Conservation (phyloP, 2,113 vertebrate genomes). For the Collichthys lucidus region DNA sequence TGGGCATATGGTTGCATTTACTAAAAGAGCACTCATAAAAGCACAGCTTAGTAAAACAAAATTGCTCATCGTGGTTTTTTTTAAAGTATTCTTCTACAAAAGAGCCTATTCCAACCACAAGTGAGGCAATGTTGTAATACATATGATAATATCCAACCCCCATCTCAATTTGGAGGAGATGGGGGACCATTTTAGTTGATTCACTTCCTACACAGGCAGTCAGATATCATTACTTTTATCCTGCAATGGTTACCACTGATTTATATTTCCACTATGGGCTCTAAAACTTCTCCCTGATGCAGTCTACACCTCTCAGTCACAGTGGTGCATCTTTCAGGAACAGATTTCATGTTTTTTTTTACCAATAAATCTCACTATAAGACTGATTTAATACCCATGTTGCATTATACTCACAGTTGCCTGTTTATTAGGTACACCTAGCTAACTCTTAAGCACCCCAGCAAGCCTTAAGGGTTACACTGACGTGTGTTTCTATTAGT, state of each 20-base stretch:
- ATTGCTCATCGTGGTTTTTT: conserved; percentile 75
- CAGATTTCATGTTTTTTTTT: conserved; percentile 15
- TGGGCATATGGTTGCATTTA: conserved; percentile 81
- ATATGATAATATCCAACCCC: conserved; percentile 67
- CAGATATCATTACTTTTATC: conserved; percentile 67
- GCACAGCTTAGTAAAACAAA: conserved; percentile 74
- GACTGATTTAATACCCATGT: not conserved
- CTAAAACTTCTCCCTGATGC: conserved; percentile 45
- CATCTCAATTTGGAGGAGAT: conserved; percentile 58
- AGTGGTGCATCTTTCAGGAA: conserved; percentile 35
- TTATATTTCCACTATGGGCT: conserved; percentile 53
- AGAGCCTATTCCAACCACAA: conserved; percentile 65
- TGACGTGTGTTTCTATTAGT: no score
- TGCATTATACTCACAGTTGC: not conserved
- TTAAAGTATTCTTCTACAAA: conserved; percentile 70
- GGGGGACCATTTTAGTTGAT: conserved; percentile 57
- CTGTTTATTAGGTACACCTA: not conserved
- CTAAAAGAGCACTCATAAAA: conserved; percentile 71
- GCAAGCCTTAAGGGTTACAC: no score
- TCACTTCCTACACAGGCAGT: conserved; percentile 68
- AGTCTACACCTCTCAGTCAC: conserved; percentile 27
- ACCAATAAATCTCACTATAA: conserved; percentile 17
- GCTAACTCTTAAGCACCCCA: not conserved
- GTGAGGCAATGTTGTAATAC: conserved; percentile 65
- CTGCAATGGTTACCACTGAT: conserved; percentile 47